phyloP scores from a whole-genome alignment of 2,797 vertebrate genomes.

The Pachyuromys duprasi region DNA sequence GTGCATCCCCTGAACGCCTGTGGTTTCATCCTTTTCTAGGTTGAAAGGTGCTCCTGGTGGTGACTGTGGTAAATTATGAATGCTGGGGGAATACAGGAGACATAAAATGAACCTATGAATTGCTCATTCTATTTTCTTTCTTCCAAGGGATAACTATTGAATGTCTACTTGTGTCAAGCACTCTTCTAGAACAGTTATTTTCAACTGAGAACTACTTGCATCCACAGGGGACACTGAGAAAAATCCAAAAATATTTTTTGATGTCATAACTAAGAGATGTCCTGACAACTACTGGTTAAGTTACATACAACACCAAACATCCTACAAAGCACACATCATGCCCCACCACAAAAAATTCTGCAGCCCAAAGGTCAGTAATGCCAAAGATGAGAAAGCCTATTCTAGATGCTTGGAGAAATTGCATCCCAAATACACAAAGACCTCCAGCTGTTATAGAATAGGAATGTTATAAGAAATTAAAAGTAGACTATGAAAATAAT shows the following conservation, averaged over 20 bases:
- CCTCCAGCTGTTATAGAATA: not conserved
- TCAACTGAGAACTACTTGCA: not conserved
- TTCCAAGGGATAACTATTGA: slow-evolving; percentile 21
- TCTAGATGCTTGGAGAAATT: not conserved
- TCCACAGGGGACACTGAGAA: not conserved
- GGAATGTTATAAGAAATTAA: not conserved
- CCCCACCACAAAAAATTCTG: not conserved
- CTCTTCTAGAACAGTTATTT: not conserved
- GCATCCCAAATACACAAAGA: not conserved
- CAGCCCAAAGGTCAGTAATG: not conserved
- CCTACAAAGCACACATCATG: not conserved
- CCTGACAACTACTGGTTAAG: not conserved
- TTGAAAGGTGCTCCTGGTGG: not conserved
- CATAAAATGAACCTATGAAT: not conserved
- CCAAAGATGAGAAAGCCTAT: not conserved
- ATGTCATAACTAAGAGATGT: not conserved
- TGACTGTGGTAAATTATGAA: slow-evolving; percentile 2
- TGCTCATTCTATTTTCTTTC: slow-evolving; percentile 22
- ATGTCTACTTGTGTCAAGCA: not conserved
- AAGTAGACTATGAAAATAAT: not conserved
- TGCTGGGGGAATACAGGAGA: not conserved
- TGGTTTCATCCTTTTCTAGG: not conserved
- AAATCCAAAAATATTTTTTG: not conserved
- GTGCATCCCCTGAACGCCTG: not conserved
- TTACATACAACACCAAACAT: not conserved